Conservation (phyloP, 30 jellyfish, hydroid and myxozoan genomes). For the Morbakka virulenta region DNA sequence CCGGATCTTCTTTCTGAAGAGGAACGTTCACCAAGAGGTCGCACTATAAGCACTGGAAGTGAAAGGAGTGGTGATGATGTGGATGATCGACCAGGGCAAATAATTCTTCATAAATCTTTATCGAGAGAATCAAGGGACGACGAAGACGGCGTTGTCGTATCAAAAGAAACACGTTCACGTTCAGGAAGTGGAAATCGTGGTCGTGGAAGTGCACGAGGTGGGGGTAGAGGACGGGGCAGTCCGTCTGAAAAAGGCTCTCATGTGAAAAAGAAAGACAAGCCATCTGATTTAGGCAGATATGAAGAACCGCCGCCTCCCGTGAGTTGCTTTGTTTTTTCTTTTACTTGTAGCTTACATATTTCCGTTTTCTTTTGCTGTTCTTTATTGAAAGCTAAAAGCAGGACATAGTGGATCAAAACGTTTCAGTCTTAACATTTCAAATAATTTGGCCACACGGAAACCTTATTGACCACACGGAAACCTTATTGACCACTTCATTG, state of each 20-base stretch:
- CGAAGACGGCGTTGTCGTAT: neutral
- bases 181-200: neutral
- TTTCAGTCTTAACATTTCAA: too few relatives aligned
- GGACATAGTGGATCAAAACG: too few relatives aligned
- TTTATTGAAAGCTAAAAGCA: too few relatives aligned
- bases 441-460: too few relatives aligned
- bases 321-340: too few relatives aligned
- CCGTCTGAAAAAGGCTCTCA: neutral
- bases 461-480: too few relatives aligned
- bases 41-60: neutral
- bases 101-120: neutral
- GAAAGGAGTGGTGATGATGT: neutral
- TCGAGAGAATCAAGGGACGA: neutral
- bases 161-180: neutral
- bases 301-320: neutral
- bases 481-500: too few relatives aligned
- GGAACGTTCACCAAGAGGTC: neutral
- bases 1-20: slow-evolving; percentile 1
- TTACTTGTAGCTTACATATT: too few relatives aligned
- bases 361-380: too few relatives aligned
- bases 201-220: neutral
- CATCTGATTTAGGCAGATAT: neutral
- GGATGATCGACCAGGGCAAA: neutral
- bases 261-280: neutral
- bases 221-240: neutral